Base-by-base conservation (phyloP, 2,888 invertebrate species). In the Seira sanloemensis region DNA sequence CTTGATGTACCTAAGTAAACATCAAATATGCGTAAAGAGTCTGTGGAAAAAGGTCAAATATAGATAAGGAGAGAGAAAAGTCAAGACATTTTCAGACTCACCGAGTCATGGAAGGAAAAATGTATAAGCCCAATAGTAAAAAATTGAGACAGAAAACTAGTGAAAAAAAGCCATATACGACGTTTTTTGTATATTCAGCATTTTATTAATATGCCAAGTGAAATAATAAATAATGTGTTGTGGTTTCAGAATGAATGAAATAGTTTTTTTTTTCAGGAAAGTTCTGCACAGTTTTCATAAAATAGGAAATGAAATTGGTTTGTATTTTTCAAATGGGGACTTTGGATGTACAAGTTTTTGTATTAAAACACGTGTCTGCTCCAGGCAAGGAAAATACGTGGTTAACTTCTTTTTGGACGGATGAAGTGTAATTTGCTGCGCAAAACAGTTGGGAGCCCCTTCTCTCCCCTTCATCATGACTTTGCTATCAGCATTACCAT, bases 331-430 rank as follows among this genome's bases (percentile, higher is more conserved):
- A 16, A 58, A 58, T 58, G 58, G 58, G n/a, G 58, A 2, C 58
- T 16, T 16, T 16, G 12, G 5, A 4, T 16, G 58, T 58, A 4
- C 18, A 58, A 4, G 9, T 37, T n/a, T n/a, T 37, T 37, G 37
- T 37, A 37, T 19, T 79, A 71, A 69, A 82, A 72, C 81, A 82
- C 81, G 81, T 82, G 81, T 82, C 81, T 76, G 75, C 81, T 72
- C 27, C 76, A 82, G 81, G 81, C 81, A 18, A 82, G 58, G n/a
- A 58, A 58, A 58, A 46, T n/a, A 71, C 23, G 54, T 19, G 69
- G 76, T 65, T 46, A 82, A 76, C 75, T 71, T 73, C 58, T 76
- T 82, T 82, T 76, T 72, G 16, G 46, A 65, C 46, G 62, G 71
- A 58, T 58, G 58, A 58, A 26, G 69, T 62, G 62, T 68, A 77